Evolutionary conservation across 2,113 vertebrate genomes (phyloP), one percentile per base, ranked within the genome.

Genomic region (Apistogramma diplotaenia): DNA sequence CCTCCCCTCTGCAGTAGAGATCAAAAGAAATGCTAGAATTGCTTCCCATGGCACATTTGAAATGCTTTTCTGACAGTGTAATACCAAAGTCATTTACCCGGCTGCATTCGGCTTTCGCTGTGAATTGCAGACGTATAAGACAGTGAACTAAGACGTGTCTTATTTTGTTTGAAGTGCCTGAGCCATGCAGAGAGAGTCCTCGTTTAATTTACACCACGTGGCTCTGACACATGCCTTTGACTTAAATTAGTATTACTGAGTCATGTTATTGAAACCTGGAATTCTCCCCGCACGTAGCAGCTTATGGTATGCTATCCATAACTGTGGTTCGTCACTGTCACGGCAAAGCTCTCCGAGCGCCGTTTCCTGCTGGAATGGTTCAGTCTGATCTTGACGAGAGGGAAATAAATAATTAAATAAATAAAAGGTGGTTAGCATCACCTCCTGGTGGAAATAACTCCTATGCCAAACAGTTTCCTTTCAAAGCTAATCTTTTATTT

Each of bases 401-500:
- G 8, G n/a, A 1, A 4, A 6, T n/a, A 33, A 55, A 53, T 12
- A 37, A 58, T 43, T 51, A 49, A 77, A 33, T 8, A 37, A 40
- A 59, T 70, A 74, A 58, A 73, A 85, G 72, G 88, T 83, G 81
- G 86, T 90, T 83, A 61, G 56, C 67, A 72, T 87, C 82, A 90
- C 87, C 77, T 90, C 86, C 72, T 77, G 67, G 86, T 81, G 85
- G 74, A 89, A 89, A 92, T 53, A 81, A 58, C 76, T 84, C 76
- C 65, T 62, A 71, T 83, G 82, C 90, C 90, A 93, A 91, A 93
- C 77, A 78, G 76, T 85, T 91, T 62, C 84, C 85, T 76, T 91
- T 83, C 81, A 62, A 65, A 88, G 89, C 91, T 93, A 94, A 95
- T 93, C 94, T 91, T 57, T 81, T 56, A 95, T 95, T 95, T 94